These are phyloP conservation scores for Selene dorsalis DNA, from an alignment of 2,797 vertebrate genomes.

Conservation along the genomic window DNA sequence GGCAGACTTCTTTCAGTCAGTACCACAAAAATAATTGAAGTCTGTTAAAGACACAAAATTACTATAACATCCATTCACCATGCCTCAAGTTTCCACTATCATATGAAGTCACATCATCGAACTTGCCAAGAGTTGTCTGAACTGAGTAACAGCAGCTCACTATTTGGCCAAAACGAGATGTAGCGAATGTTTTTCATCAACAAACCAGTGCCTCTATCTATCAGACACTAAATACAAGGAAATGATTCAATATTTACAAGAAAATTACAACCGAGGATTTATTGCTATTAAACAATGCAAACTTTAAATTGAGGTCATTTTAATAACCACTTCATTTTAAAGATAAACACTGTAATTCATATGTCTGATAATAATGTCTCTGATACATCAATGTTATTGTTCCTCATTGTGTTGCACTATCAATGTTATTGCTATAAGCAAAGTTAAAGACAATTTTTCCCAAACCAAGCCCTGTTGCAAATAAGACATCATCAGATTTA, in stretches of 20 bases:
- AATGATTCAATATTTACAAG: background rate
- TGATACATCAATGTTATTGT: background rate
- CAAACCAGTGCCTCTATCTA: background rate
- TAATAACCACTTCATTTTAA: background rate
- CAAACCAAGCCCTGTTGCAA: constrained; percentile 4
- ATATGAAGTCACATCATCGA: background rate
- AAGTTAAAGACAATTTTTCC: background rate
- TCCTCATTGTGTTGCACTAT: background rate
- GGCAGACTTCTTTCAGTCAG: too few relatives aligned
- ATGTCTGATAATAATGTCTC: background rate
- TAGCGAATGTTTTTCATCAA: background rate
- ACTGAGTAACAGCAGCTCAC: background rate
- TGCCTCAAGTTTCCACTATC: background rate
- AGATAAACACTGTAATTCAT: background rate
- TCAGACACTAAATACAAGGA: background rate
- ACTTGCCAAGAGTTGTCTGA: background rate
- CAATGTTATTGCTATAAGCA: background rate
- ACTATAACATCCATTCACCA: background rate
- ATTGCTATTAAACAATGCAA: background rate
- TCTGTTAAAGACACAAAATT: background rate
- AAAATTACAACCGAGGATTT: background rate
- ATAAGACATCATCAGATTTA: constrained; percentile 32
- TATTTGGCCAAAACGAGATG: background rate
- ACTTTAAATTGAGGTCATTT: background rate
- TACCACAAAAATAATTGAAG: too few relatives aligned